Evolutionary conservation across 2,888 invertebrate genomes (phyloP).

Genomic region (Rhagophthalmus giganteus): DNA sequence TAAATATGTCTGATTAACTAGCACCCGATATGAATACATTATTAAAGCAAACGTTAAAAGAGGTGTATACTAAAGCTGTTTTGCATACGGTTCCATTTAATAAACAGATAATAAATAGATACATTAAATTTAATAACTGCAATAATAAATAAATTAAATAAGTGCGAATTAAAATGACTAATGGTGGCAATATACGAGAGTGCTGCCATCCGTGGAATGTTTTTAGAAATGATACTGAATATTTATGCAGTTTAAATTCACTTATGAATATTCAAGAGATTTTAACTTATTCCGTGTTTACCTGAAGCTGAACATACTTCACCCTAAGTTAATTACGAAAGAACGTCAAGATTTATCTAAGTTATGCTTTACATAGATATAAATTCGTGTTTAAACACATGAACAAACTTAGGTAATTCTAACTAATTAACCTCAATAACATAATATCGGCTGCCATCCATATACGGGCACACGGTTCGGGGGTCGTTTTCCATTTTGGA

Average conservation of each 20-base stretch:
- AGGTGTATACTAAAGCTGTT: too few species aligned
- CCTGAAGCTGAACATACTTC: slow-evolving; percentile 41
- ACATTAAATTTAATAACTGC: slow-evolving; percentile 23
- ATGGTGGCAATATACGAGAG: slow-evolving; percentile 20
- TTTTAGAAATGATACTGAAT: slow-evolving; percentile 37
- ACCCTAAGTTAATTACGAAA: slow-evolving; percentile 41
- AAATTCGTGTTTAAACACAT: slow-evolving; percentile 25
- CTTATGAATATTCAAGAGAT: slow-evolving; percentile 41
- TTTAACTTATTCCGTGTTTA: slow-evolving; percentile 41
- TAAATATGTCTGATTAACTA: too few species aligned
- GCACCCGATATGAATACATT: too few species aligned
- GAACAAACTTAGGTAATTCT: slow-evolving; percentile 13
- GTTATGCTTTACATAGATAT: slow-evolving; percentile 22
- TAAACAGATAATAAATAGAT: slow-evolving; percentile 10
- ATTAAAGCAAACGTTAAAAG: too few species aligned
- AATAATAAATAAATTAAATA: slow-evolving; percentile 26
- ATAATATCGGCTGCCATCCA: background rate
- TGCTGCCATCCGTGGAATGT: slow-evolving; percentile 33
- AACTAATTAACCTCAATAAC: slow-evolving; percentile 10
- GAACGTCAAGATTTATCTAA: slow-evolving; percentile 34
- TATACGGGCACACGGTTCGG: background rate
- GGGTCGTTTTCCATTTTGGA: background rate
- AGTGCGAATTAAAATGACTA: slow-evolving; percentile 23
- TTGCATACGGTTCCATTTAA: slow-evolving; percentile 8
- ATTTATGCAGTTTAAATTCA: slow-evolving; percentile 40